Evolutionary conservation across 2,797 vertebrate genomes (phyloP), one percentile per base, ranked within the genome.

Genomic region (Syngnathus rostellatus): DNA sequence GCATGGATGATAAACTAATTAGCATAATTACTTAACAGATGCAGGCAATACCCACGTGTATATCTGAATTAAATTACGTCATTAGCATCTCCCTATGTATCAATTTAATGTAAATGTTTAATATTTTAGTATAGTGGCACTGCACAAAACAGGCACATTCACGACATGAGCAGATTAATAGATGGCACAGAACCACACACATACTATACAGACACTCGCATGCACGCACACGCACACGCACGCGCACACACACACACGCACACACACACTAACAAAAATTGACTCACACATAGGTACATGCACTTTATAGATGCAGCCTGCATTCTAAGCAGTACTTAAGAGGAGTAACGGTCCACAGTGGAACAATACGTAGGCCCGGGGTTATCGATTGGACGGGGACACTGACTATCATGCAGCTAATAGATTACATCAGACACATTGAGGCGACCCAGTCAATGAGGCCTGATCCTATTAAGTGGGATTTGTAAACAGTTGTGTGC

Each of bases 401-500:
- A 85, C 86, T 87, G 86, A 85, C 88, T 89, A 87, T 90, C 88
- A 89, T 88, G 86, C 84, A 84, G 85, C 88, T 90, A 90, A 91
- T 90, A 89, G 86, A 90, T 90, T 88, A 85, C 85, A 90, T 88
- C 88, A 89, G 86, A 87, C 84, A 85, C 86, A 86, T 85, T 67
- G 81, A 74, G 83, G 87, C 79, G 67, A 81, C 86, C 81, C 84
- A 88, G 86, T 89, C 88, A 89, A 90, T 90, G 87, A 89, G 83
- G 81, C 83, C 79, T 88, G 88, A 90, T 89, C 89, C 87, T 87
- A 89, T 90, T 90, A 90, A 88, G 87, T 85, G 82, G 87, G 88
- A 89, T 90, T 89, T 90, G 88, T 90, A 90, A 90, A 90, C 88
- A 88, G 87, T 89, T 88, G 85, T 86, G 83, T 87, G 80, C 81